These are phyloP conservation scores for Cygnus buccinator DNA, from an alignment of 2,113 vertebrate genomes.

Conservation along the genomic window DNA sequence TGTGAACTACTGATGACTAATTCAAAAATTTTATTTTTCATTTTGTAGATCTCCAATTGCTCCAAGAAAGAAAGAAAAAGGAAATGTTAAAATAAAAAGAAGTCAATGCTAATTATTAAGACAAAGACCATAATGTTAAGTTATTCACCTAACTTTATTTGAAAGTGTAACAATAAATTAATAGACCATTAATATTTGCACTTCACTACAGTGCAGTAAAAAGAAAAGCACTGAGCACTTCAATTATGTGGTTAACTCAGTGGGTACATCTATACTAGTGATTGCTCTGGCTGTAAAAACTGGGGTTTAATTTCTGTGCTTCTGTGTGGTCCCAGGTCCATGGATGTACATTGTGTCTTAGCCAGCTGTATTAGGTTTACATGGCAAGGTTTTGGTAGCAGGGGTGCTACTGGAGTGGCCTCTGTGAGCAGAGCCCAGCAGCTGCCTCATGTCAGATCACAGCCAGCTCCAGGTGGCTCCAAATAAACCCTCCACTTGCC, in stretches of 20 bases:
- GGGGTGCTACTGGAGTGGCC: too few relatives aligned
- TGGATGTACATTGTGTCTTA: too few relatives aligned
- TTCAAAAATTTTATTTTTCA: background rate
- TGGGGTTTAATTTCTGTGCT: background rate
- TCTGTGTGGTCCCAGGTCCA: background rate
- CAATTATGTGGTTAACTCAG: background rate
- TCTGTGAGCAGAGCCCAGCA: too few relatives aligned
- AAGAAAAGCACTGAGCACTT: background rate
- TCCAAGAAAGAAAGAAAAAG: background rate
- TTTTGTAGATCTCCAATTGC: background rate
- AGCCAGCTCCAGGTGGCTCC: too few relatives aligned
- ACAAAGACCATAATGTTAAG: background rate
- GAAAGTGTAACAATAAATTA: background rate
- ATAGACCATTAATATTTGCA: background rate
- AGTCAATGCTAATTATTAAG: background rate
- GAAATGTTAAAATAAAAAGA: background rate
- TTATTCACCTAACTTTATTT: background rate
- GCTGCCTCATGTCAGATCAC: too few relatives aligned
- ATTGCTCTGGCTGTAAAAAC: background rate
- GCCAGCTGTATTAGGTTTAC: too few relatives aligned
- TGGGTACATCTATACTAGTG: rapidly evolving
- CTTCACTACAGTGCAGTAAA: background rate
- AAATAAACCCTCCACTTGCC: too few relatives aligned
- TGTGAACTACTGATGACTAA: background rate
- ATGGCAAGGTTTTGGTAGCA: too few relatives aligned